These are phyloP conservation scores for Philopedon plagiatum DNA, from an alignment of 2,888 invertebrate genomes.

Conservation along the genomic window DNA sequence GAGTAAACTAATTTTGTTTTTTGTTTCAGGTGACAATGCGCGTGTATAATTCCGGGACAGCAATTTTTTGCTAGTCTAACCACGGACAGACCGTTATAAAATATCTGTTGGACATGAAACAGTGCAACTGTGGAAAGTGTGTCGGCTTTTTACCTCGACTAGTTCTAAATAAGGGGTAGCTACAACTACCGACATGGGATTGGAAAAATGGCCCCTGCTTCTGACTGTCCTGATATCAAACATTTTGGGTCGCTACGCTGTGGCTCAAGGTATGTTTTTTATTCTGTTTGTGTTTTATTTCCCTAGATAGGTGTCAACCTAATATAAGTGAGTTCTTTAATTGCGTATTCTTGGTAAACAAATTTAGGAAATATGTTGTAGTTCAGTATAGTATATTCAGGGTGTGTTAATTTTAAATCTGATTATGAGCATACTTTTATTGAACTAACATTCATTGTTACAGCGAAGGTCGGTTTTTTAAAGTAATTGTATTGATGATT, in stretches of 20 bases:
- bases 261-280: constrained; percentile 62
- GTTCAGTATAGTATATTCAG: no score
- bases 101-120: constrained; percentile 39
- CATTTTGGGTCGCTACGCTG: constrained; percentile 53
- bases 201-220: constrained; percentile 62
- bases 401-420: no score
- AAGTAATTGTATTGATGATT: no score
- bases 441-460: no score
- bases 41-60: background rate
- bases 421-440: no score
- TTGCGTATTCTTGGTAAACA: background rate
- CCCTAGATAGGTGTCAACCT: constrained; percentile 9
- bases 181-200: constrained; percentile 60
- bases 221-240: constrained; percentile 58
- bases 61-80: background rate
- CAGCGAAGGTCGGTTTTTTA: no score
- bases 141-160: constrained; percentile 30
- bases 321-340: background rate
- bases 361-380: no score
- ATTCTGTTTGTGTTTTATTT: constrained; percentile 36
- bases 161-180: constrained; percentile 58
- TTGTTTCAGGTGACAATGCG: background rate
- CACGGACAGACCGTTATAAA: background rate
- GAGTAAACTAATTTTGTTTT: background rate
- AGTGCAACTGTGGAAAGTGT: constrained; percentile 20